These are phyloP conservation scores for Diploptera punctata DNA, from an alignment of 2,888 invertebrate species.

Conservation along the genomic window DNA sequence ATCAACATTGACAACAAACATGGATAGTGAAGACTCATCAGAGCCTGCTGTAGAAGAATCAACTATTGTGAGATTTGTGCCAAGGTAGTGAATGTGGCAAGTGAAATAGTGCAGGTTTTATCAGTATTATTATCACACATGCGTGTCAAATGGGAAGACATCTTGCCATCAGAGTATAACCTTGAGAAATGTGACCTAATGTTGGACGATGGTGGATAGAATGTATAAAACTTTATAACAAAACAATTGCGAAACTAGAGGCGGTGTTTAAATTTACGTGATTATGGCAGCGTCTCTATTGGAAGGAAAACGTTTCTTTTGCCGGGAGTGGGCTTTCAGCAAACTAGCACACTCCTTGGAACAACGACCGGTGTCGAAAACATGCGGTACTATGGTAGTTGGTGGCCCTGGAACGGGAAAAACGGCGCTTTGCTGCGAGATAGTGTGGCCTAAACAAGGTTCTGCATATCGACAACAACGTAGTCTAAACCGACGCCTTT, in stretches of 20 bases:
- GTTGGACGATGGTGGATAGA: constrained; percentile 23
- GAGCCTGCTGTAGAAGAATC: constrained; percentile 7
- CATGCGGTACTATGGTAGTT: constrained; percentile 86
- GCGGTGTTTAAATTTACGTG: neutral
- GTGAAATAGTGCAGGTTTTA: too few species aligned
- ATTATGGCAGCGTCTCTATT: constrained; percentile 43
- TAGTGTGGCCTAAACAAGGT: constrained; percentile 73
- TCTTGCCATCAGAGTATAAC: neutral
- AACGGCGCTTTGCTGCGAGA: constrained; percentile 85
- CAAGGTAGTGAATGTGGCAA: neutral
- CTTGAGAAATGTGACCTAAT: constrained; percentile 9
- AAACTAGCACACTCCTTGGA: constrained; percentile 92
- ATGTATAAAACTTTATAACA: neutral
- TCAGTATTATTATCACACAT: too few species aligned
- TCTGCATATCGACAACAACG: constrained; percentile 73
- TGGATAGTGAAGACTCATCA: constrained; percentile 13
- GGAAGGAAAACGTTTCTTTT: constrained; percentile 74
- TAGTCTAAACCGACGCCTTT: constrained; percentile 75
- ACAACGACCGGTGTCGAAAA: constrained; percentile 81
- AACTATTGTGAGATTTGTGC: neutral
- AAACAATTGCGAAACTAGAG: neutral
- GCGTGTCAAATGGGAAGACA: constrained; percentile 19
- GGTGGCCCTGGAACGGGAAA: constrained; percentile 96
- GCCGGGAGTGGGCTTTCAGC: constrained; percentile 95
- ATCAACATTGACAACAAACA: neutral